phyloP scores from a whole-genome alignment of 92 coral and sea anemone species.

The Actinostola sp. region DNA sequence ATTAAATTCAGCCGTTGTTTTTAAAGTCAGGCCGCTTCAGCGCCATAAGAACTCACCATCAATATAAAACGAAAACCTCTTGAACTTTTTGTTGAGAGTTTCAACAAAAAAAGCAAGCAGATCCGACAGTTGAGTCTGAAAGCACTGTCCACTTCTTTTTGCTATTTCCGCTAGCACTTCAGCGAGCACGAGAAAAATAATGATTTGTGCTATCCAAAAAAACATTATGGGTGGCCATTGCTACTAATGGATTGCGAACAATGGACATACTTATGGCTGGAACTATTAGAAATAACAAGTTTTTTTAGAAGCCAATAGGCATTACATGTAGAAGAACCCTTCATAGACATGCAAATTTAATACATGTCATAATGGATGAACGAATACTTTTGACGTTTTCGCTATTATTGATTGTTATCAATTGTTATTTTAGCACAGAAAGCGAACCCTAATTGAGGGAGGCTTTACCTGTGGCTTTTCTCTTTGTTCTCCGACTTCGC shows the following conservation, averaged over 20 bases:
- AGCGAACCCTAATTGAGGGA: conserved; percentile 72
- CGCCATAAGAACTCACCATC: not conserved
- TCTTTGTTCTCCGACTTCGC: conserved; percentile 64
- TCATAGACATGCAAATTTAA: conserved; percentile 9
- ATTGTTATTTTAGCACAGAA: conserved; percentile 10
- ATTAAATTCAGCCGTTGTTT: conserved; percentile 3
- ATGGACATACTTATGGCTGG: conserved; percentile 14
- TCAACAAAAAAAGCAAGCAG: conserved; percentile 18
- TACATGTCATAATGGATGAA: too few relatives aligned
- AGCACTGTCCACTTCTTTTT: conserved; percentile 15
- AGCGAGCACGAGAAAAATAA: conserved; percentile 25
- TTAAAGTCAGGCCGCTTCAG: not conserved
- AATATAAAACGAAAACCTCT: conserved; percentile 5
- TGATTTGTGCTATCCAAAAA: conserved; percentile 15
- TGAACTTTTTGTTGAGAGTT: conserved; percentile 6
- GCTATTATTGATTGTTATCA: conserved; percentile 2
- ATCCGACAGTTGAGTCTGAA: conserved; percentile 27
- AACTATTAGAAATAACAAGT: conserved; percentile 26
- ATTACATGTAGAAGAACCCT: not conserved
- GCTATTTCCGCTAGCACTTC: conserved; percentile 45
- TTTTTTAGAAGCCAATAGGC: conserved; percentile 7
- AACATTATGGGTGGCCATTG: conserved; percentile 6
- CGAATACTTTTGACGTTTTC: too few relatives aligned
- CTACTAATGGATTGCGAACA: conserved; percentile 26
- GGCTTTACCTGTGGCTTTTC: conserved; percentile 48